phyloP scores from a whole-genome alignment of 2,113 vertebrate genomes.

The Boleophthalmus pectinirostris region DNA sequence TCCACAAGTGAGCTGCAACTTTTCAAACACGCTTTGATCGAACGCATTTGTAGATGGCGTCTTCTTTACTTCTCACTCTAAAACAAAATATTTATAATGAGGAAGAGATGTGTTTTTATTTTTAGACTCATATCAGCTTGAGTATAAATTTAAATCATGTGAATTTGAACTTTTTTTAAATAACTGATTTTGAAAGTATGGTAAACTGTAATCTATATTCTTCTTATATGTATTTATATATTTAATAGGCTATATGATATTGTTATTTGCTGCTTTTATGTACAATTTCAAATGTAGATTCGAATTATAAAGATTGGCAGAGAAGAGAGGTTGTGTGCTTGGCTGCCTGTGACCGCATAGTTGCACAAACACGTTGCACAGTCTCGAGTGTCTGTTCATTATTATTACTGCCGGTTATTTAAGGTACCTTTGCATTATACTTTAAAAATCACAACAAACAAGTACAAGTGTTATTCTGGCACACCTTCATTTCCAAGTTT shows the following conservation, averaged over 20 bases:
- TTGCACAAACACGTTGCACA: constrained; percentile 51
- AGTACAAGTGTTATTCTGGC: constrained; percentile 59
- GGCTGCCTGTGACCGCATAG: constrained; percentile 50
- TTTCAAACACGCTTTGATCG: constrained; percentile 27
- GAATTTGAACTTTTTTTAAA: constrained; percentile 11
- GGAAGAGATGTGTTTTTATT: constrained; percentile 22
- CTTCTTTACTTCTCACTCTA: constrained; percentile 19
- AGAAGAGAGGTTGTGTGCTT: constrained; percentile 20
- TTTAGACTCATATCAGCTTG: constrained; percentile 14
- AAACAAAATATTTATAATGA: constrained; percentile 30
- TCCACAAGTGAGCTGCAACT: constrained; percentile 11
- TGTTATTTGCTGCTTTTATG: not conserved
- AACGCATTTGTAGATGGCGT: constrained; percentile 1
- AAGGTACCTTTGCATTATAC: constrained; percentile 51
- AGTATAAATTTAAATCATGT: constrained; percentile 16
- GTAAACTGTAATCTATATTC: constrained; percentile 3
- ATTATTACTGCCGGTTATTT: constrained; percentile 54
- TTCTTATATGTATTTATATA: constrained; percentile 26
- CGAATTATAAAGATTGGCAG: constrained; percentile 15
- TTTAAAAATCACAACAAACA: constrained; percentile 67
- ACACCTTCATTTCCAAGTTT: constrained; percentile 76
- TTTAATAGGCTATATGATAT: constrained; percentile 2
- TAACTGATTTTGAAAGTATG: not conserved
- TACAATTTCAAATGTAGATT: not conserved
- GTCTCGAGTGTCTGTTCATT: constrained; percentile 35